Conservation (phyloP, 2,113 vertebrate species). For the western clawed frog (Xenopus tropicalis) region DNA sequence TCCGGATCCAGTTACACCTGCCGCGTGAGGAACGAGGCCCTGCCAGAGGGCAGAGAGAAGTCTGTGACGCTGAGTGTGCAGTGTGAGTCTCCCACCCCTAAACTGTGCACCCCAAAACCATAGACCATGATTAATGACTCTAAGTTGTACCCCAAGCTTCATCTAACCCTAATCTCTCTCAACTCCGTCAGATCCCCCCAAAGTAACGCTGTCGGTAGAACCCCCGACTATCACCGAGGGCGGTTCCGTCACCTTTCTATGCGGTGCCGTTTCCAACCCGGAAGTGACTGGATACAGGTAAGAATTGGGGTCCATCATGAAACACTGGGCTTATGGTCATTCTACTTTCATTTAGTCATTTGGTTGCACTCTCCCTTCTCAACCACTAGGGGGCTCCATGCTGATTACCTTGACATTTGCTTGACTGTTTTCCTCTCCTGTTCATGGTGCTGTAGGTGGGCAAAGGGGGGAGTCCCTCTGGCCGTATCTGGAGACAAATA, state of each 20-base stretch:
- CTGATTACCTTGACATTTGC: no score
- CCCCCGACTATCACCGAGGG: conserved; percentile 82
- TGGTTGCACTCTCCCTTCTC: no score
- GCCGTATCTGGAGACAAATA: conserved; percentile 77
- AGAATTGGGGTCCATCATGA: conserved; percentile 14
- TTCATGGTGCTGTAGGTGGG: conserved; percentile 68
- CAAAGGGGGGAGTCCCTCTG: conserved; percentile 79
- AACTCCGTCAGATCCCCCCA: conserved; percentile 71
- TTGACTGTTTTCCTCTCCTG: no score
- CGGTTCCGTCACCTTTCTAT: conserved; percentile 80
- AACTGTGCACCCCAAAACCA: background rate
- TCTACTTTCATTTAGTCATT: no score
- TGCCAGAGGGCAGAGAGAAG: conserved; percentile 79
- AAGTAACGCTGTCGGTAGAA: conserved; percentile 82
- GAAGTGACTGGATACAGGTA: conserved; percentile 87
- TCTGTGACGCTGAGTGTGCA: conserved; percentile 81
- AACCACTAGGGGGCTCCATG: background rate
- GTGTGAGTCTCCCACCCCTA: conserved; percentile 64
- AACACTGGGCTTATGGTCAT: no score
- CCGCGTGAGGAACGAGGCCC: conserved; percentile 76
- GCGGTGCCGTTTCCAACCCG: conserved; percentile 81
- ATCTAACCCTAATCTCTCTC: background rate
- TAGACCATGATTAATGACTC: background rate
- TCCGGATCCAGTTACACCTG: conserved; percentile 80
- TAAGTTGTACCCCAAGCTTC: background rate